Percentiles rank a stretch among this genome's conserved stretches.
phyloP scores from a whole-genome alignment of 2,888 invertebrate genomes.

The Geotrupes spiniger region DNA sequence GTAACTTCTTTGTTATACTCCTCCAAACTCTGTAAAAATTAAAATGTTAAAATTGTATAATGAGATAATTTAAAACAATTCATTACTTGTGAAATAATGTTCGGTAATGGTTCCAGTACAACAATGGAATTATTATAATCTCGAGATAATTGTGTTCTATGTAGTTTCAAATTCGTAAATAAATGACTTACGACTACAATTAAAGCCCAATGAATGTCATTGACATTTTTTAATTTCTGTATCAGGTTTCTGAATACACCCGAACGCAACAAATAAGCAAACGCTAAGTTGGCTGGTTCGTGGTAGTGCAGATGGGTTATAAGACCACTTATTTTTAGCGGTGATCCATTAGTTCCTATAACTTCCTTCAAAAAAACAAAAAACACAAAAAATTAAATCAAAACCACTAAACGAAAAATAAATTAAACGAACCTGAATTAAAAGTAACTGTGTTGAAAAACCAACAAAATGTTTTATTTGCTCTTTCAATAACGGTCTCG shows the following conservation, averaged over 20 bases:
- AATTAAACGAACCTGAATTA: conserved; percentile 20
- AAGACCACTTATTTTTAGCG: conserved; percentile 20
- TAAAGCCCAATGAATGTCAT: conserved; percentile 15
- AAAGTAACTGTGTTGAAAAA: conserved; percentile 25
- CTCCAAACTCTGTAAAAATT: conserved; percentile 17
- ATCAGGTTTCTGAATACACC: conserved; percentile 23
- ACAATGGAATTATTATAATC: conserved; percentile 14
- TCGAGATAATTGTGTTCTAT: neutral
- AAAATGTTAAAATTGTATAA: neutral
- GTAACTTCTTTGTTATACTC: conserved; percentile 22
- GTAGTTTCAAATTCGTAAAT: conserved; percentile 11
- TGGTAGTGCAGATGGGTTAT: conserved; percentile 25
- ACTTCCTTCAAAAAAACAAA: conserved; percentile 18
- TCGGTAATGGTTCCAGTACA: conserved; percentile 15
- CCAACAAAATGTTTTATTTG: conserved; percentile 25
- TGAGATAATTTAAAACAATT: neutral
- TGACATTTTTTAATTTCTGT: conserved; percentile 11
- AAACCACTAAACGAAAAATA: neutral
- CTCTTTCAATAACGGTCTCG: conserved; percentile 16
- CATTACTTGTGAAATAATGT: conserved; percentile 9
- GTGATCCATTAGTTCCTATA: conserved; percentile 18
- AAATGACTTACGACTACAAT: conserved; percentile 16
- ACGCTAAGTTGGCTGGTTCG: conserved; percentile 26
- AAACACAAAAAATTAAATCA: neutral
- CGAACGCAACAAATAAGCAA: conserved; percentile 22